These are phyloP conservation scores for Diadophis punctatus DNA, from an alignment of 2,113 vertebrate species.

Conservation along the genomic window DNA sequence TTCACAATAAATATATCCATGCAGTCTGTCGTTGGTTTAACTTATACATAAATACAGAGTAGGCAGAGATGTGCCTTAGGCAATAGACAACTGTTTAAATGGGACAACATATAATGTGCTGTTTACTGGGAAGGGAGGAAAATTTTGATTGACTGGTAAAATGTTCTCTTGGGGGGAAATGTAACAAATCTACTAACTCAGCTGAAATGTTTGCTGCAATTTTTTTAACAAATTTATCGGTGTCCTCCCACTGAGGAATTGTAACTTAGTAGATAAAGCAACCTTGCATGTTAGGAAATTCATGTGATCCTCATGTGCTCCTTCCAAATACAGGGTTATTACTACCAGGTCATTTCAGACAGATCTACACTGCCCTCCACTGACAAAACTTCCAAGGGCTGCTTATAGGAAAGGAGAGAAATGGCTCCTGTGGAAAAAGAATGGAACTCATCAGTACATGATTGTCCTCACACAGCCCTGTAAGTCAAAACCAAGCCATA, in stretches of 20 bases:
- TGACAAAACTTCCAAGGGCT: not conserved
- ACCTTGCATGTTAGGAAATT: not conserved
- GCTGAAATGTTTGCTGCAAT: constrained; percentile 32
- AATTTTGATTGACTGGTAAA: constrained; percentile 40
- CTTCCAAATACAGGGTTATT: not conserved
- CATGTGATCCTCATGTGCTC: not conserved
- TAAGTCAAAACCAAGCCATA: not conserved
- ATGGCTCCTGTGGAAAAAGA: not conserved
- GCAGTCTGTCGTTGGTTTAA: constrained; percentile 53
- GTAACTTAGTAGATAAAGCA: not conserved
- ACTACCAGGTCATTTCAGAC: not conserved
- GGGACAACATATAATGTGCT: constrained; percentile 36
- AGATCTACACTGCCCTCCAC: not conserved
- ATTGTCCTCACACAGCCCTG: not conserved
- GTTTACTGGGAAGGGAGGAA: not conserved
- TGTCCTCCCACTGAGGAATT: constrained; percentile 13
- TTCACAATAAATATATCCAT: constrained; percentile 30
- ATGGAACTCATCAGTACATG: not conserved
- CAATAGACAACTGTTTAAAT: constrained; percentile 43
- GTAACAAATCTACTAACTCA: constrained; percentile 41
- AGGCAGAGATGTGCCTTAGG: constrained; percentile 35
- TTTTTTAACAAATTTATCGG: constrained; percentile 26
- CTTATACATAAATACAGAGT: constrained; percentile 46
- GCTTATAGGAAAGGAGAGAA: not conserved
- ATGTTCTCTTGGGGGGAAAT: constrained; percentile 32